Percentiles rank a stretch among this genome's conserved stretches.
Conservation (phyloP, 2,797 vertebrate species). For the Delichon dasypus region DNA sequence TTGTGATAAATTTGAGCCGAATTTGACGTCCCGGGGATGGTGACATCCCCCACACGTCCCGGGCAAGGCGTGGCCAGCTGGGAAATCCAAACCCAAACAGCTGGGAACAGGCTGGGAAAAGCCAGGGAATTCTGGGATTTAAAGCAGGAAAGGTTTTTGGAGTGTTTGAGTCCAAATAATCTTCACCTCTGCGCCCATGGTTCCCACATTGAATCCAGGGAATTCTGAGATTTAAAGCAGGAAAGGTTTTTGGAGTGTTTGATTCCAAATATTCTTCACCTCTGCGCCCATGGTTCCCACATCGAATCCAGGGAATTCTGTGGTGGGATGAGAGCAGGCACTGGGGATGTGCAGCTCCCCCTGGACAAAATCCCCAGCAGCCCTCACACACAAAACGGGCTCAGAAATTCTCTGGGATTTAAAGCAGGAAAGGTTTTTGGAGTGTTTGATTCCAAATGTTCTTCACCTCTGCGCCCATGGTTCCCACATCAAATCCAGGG, state of each 20-base stretch:
- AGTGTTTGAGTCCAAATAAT: accelerated
- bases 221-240: background rate
- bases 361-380: background rate
- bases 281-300: background rate
- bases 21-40: accelerated
- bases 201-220: background rate
- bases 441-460: accelerated
- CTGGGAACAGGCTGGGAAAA: background rate
- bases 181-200: background rate
- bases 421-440: background rate
- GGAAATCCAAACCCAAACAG: background rate
- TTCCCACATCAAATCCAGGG: no score
- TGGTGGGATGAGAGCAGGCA: accelerated
- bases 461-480: background rate
- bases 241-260: background rate
- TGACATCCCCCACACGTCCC: background rate
- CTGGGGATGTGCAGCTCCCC: accelerated
- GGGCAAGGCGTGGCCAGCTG: accelerated
- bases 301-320: background rate
- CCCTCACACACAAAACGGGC: accelerated
- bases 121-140: background rate
- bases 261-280: accelerated
- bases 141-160: background rate
- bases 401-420: background rate
- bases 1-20: accelerated